phyloP scores from a whole-genome alignment of 2,113 vertebrate species.

The Pao palembangensis region DNA sequence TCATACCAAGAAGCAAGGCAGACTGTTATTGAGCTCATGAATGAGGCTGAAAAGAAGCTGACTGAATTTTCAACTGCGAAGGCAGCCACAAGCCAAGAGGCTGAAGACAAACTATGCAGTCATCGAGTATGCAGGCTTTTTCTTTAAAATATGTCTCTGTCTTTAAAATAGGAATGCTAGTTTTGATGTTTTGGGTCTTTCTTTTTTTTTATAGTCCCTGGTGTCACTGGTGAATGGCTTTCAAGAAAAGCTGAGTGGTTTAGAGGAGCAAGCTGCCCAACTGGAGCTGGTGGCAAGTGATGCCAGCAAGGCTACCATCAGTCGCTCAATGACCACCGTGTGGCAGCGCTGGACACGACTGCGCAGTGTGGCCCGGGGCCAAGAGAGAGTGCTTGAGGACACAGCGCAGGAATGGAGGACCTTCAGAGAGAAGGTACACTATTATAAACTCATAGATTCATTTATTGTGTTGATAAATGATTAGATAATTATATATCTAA shows the following conservation, averaged over 20 bases:
- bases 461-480: neutral
- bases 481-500: neutral
- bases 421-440: slow-evolving; percentile 83
- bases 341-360: slow-evolving; percentile 96
- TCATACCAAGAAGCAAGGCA: slow-evolving; percentile 87
- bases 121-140: slow-evolving; percentile 79
- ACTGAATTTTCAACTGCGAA: slow-evolving; percentile 91
- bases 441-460: neutral
- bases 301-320: slow-evolving; percentile 88
- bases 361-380: slow-evolving; percentile 85
- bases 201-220: slow-evolving; percentile 72
- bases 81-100: slow-evolving; percentile 79
- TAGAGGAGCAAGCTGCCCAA: slow-evolving; percentile 84
- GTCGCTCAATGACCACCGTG: slow-evolving; percentile 89
- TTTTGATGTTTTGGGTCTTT: neutral
- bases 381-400: slow-evolving; percentile 89
- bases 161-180: too few species aligned
- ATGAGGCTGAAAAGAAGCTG: slow-evolving; percentile 90
- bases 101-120: slow-evolving; percentile 82
- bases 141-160: too few species aligned
- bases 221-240: slow-evolving; percentile 85
- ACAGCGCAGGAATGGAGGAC: slow-evolving; percentile 85
- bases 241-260: slow-evolving; percentile 83
- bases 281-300: slow-evolving; percentile 87
- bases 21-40: slow-evolving; percentile 89